Percentiles rank a stretch among this genome's conserved stretches.
Conservation (phyloP, 2,797 vertebrate species). For the Gephyroberyx darwinii region DNA sequence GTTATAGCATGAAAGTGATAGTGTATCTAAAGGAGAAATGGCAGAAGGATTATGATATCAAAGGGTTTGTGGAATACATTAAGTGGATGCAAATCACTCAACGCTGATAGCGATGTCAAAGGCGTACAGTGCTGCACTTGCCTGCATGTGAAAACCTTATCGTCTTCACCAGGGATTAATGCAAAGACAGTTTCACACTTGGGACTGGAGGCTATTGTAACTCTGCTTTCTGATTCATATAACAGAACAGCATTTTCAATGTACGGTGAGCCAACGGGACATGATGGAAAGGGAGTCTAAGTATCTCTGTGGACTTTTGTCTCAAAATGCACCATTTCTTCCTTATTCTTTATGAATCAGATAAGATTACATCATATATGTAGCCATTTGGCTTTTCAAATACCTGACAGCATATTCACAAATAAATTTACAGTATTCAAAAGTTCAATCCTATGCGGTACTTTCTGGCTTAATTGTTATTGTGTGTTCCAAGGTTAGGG, state of each 20-base stretch:
- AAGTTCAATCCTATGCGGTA: not conserved
- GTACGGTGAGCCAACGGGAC: not conserved
- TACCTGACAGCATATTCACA: no score
- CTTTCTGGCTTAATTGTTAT: not conserved
- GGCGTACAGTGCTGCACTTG: constrained; percentile 21
- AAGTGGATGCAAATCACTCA: constrained; percentile 68
- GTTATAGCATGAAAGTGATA: constrained; percentile 53
- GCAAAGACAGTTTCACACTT: constrained; percentile 39
- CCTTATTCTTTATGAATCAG: not conserved
- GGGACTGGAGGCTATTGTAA: constrained; percentile 22
- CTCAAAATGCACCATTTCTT: not conserved
- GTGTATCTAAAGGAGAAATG: constrained; percentile 57
- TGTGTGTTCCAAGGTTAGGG: not conserved
- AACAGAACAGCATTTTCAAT: not conserved
- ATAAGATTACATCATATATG: not conserved
- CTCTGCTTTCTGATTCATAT: constrained; percentile 6
- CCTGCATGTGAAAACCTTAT: constrained; percentile 59
- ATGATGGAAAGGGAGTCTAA: not conserved
- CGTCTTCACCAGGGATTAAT: constrained; percentile 55
- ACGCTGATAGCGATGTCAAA: constrained; percentile 48
- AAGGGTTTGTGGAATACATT: constrained; percentile 70
- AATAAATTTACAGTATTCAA: not conserved
- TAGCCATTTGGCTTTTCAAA: not conserved
- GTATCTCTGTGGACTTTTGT: not conserved
- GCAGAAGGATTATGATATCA: constrained; percentile 70